A percentile compares a stretch with the other conserved stretches of the same genome.
These are phyloP conservation scores for Eupithecia insigniata DNA, from an alignment of 2,888 invertebrate species.

Conservation along the genomic window DNA sequence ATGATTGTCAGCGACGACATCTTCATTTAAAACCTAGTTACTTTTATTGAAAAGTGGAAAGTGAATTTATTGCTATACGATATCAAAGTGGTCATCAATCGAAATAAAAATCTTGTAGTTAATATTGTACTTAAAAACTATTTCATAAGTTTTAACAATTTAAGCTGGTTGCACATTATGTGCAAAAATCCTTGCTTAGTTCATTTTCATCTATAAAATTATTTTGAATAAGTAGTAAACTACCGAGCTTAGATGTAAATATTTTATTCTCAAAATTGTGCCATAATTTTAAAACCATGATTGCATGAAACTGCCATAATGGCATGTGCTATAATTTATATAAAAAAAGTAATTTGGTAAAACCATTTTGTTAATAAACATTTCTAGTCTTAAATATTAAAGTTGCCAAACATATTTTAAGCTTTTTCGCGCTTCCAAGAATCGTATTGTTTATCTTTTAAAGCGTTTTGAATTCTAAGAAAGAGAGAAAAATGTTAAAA, in stretches of 20 bases:
- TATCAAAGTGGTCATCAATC: constrained; percentile 14
- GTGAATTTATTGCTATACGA: neutral
- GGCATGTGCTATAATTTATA: constrained; percentile 12
- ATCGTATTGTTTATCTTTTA: constrained; percentile 17
- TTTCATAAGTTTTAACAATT: constrained; percentile 46
- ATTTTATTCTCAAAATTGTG: constrained; percentile 34
- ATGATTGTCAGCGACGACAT: neutral
- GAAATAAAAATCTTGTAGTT: constrained; percentile 60
- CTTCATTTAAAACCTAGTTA: neutral
- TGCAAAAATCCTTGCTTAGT: constrained; percentile 28
- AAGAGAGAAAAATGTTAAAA: constrained; percentile 27
- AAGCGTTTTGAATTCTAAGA: constrained; percentile 21
- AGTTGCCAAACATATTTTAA: constrained; percentile 24
- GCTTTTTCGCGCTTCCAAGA: constrained; percentile 26
- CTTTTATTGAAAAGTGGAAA: neutral
- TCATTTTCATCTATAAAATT: constrained; percentile 10
- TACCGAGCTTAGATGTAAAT: constrained; percentile 44
- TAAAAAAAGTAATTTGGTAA: constrained; percentile 11
- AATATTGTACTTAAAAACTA: constrained; percentile 52
- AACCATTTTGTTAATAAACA: constrained; percentile 14
- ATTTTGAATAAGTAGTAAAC: constrained; percentile 30
- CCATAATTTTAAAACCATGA: constrained; percentile 19
- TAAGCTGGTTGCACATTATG: constrained; percentile 41
- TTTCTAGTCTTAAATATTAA: constrained; percentile 12
- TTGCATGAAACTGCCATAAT: constrained; percentile 14